Evolutionary conservation across 1,140 invertebrate genomes (phyloP).

Genomic region (Apolygus lucorum): DNA sequence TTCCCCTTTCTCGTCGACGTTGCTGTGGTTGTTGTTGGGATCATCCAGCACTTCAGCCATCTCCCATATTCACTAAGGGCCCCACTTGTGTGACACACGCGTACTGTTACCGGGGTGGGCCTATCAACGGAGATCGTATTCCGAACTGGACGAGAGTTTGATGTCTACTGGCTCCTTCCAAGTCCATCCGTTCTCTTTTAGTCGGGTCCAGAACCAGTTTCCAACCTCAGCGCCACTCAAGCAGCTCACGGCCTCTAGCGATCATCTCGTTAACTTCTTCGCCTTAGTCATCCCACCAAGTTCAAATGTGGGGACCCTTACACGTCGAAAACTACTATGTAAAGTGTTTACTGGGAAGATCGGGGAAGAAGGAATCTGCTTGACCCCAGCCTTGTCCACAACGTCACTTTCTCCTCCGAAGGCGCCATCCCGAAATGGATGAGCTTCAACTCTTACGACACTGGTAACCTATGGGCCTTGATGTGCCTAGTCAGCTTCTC

Average conservation of each 20-base stretch:
- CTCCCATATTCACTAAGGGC: not conserved
- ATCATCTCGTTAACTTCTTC: no score
- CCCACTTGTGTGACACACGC: conserved; percentile 1
- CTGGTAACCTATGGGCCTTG: no score
- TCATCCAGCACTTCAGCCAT: conserved; percentile 19
- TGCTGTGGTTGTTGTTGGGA: not conserved
- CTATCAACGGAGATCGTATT: not conserved
- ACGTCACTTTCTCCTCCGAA: no score
- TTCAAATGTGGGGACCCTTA: no score
- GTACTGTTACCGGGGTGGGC: not conserved
- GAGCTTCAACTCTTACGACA: no score
- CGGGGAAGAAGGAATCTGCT: no score
- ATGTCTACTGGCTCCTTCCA: not conserved
- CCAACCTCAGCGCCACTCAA: not conserved
- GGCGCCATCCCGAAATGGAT: no score
- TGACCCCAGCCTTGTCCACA: no score
- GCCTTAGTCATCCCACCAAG: no score
- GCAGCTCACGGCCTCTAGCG: not conserved
- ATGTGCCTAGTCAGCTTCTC: no score
- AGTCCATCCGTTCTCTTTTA: not conserved
- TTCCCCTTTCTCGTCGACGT: conserved; percentile 29
- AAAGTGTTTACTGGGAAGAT: no score
- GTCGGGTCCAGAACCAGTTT: not conserved
- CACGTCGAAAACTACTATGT: no score
- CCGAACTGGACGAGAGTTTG: not conserved